Percentiles rank a stretch among this genome's conserved stretches.
These are phyloP conservation scores for Rhynchonycteris naso DNA, from an alignment of 2,797 vertebrate genomes.

Conservation along the genomic window DNA sequence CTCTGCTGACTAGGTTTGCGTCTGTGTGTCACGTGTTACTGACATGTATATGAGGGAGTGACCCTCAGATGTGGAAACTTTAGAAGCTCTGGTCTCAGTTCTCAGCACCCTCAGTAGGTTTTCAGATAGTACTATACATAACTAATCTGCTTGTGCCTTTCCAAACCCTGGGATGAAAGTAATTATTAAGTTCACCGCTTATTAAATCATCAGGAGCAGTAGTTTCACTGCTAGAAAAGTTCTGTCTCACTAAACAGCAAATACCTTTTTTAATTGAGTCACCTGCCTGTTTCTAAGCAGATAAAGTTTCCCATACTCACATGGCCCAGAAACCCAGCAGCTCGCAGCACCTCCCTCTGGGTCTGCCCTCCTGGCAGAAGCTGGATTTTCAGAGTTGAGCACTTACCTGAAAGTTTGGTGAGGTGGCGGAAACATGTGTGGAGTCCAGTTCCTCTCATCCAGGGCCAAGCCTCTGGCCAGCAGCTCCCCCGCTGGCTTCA, in stretches of 20 bases:
- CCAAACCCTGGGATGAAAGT: slow-evolving; percentile 43
- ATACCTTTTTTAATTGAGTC: slow-evolving; percentile 58
- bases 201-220: slow-evolving; percentile 63
- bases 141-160: slow-evolving; percentile 4
- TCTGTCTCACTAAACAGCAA: slow-evolving; percentile 68
- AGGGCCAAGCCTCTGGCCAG: not conserved
- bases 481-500: not conserved
- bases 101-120: not conserved
- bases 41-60: not conserved
- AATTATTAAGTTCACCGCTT: slow-evolving; percentile 63
- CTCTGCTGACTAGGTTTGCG: not conserved
- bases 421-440: not conserved
- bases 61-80: not conserved
- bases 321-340: slow-evolving; percentile 43
- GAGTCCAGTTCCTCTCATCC: not conserved
- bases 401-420: not conserved
- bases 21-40: not conserved
- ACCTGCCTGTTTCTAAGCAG: slow-evolving; percentile 61
- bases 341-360: not conserved
- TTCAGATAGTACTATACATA: not conserved
- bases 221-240: slow-evolving; percentile 57
- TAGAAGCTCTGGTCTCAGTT: not conserved
- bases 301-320: slow-evolving; percentile 2
- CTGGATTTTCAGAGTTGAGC: not conserved
- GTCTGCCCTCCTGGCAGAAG: slow-evolving; percentile 33